These are phyloP conservation scores for Habrosyne pyritoides DNA, from an alignment of 2,888 invertebrate genomes.

Conservation along the genomic window DNA sequence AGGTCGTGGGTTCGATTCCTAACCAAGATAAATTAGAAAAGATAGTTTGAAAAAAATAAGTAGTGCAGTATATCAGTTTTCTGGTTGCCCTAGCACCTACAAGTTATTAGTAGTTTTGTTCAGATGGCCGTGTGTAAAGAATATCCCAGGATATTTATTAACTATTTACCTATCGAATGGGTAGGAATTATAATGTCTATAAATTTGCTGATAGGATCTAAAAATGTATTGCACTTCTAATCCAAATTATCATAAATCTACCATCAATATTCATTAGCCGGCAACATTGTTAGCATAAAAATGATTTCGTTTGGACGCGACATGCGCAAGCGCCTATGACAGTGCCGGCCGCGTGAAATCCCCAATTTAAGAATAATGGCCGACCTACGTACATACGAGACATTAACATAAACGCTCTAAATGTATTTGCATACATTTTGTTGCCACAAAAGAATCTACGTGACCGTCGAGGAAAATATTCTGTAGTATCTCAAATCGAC, in stretches of 20 bases:
- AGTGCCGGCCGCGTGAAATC: constrained; percentile 30
- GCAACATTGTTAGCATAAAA: neutral
- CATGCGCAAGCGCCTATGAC: neutral
- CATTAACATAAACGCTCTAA: constrained; percentile 36
- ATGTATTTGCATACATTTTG: constrained; percentile 52
- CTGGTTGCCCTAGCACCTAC: too few relatives aligned
- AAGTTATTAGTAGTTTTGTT: too few relatives aligned
- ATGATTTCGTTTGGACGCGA: neutral
- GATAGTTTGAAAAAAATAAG: too few relatives aligned
- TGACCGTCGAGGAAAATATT: constrained; percentile 21
- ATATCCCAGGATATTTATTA: too few relatives aligned
- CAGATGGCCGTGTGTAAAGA: too few relatives aligned
- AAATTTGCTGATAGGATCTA: too few relatives aligned
- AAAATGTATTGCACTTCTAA: neutral
- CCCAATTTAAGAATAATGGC: constrained; percentile 32
- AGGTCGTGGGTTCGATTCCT: too few relatives aligned
- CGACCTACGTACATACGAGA: constrained; percentile 23
- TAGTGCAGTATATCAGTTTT: too few relatives aligned
- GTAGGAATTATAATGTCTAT: too few relatives aligned
- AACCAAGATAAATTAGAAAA: too few relatives aligned
- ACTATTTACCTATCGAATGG: too few relatives aligned
- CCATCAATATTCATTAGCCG: neutral
- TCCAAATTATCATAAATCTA: neutral
- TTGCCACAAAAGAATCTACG: constrained; percentile 29
- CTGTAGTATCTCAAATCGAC: constrained; percentile 5